Conservation (phyloP, 2,113 vertebrate species). For the Ammospiza caudacuta region DNA sequence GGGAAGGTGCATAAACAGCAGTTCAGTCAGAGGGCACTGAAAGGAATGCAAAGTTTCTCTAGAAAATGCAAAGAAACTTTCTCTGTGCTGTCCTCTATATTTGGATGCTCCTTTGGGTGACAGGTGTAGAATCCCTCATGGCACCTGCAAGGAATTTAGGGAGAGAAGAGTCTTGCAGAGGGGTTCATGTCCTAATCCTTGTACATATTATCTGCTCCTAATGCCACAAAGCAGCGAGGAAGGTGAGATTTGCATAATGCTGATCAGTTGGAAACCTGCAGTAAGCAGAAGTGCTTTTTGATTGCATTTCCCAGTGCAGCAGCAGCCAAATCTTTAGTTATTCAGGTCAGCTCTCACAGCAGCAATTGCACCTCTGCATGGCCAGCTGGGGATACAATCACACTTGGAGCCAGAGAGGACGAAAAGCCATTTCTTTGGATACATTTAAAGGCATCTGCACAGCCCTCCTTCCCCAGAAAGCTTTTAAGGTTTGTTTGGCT, state of each 20-base stretch:
- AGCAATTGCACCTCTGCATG: slow-evolving; percentile 54
- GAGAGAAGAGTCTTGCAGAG: background rate
- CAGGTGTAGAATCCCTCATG: background rate
- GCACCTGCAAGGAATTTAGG: background rate
- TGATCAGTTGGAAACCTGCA: background rate
- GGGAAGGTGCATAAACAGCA: background rate
- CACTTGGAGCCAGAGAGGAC: background rate
- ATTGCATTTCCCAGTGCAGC: slow-evolving; percentile 19
- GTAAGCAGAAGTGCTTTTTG: background rate
- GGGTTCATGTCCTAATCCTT: background rate
- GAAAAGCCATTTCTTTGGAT: background rate
- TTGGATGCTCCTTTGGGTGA: background rate
- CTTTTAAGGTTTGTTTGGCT: slow-evolving; percentile 18
- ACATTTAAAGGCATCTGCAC: background rate
- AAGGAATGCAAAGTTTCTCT: background rate
- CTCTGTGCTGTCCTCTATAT: background rate
- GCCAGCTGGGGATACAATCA: background rate
- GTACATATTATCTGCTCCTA: background rate
- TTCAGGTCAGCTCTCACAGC: slow-evolving; percentile 73
- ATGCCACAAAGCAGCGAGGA: background rate
- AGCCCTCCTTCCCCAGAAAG: fast-evolving
- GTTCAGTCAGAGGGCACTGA: background rate
- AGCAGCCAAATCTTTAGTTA: slow-evolving; percentile 38
- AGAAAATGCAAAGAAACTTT: background rate
- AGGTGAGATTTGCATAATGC: slow-evolving; percentile 20